Conservation (phyloP, 2,113 vertebrate species). For the Polyodon spathula region DNA sequence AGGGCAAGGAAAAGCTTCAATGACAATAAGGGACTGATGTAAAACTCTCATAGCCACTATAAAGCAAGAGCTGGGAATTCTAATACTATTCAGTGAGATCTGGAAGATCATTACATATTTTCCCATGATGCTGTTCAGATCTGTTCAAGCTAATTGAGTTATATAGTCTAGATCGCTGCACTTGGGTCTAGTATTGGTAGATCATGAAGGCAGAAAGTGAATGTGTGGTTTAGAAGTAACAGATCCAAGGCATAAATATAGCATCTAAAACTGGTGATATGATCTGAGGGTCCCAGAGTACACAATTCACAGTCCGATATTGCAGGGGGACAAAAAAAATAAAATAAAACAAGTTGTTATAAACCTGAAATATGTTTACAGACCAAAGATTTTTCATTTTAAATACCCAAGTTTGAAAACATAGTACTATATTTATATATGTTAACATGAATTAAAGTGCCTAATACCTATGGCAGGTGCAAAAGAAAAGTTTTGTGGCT, state of each 20-base stretch:
- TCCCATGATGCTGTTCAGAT: too few species aligned
- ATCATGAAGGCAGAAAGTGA: constrained; percentile 26
- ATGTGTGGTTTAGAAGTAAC: constrained; percentile 27
- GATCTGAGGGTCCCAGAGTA: constrained; percentile 54
- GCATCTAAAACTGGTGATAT: constrained; percentile 35
- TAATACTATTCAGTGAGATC: neutral
- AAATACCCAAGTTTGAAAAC: constrained; percentile 62
- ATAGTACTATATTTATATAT: constrained; percentile 76
- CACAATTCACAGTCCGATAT: constrained; percentile 52
- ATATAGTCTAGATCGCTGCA: constrained; percentile 37
- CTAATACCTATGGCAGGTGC: constrained; percentile 67
- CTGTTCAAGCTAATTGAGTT: too few species aligned
- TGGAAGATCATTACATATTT: neutral
- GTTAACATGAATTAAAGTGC: constrained; percentile 86
- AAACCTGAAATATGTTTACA: constrained; percentile 62
- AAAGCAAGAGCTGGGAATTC: constrained; percentile 40
- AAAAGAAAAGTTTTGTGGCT: constrained; percentile 46
- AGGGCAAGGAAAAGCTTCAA: constrained; percentile 42
- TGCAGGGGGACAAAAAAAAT: neutral
- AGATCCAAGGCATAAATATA: constrained; percentile 42
- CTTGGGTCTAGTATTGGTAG: constrained; percentile 44
- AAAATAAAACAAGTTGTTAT: constrained; percentile 48
- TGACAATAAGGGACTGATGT: constrained; percentile 65
- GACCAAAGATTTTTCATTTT: constrained; percentile 85
- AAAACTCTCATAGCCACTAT: constrained; percentile 63